phyloP scores from a whole-genome alignment of 2,888 invertebrate species.

The Teinopalpus imperialis region DNA sequence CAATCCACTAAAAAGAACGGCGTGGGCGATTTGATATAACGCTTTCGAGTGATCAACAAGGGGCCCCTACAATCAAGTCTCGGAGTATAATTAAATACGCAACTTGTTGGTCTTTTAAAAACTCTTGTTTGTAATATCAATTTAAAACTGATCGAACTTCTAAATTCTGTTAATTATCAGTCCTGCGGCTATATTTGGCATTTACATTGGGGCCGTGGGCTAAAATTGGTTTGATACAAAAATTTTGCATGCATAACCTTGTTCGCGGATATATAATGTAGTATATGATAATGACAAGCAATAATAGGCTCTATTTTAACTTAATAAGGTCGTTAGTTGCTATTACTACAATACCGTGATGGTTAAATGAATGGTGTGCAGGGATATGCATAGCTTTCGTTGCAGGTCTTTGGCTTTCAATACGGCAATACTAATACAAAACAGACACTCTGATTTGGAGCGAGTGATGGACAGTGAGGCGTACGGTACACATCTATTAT shows the following conservation, averaged over 20 bases:
- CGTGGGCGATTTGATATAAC: constrained; percentile 65
- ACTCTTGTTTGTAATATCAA: constrained; percentile 25
- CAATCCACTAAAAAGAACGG: constrained; percentile 42
- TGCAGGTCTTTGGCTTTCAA: constrained; percentile 46
- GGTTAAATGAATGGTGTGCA: constrained; percentile 18
- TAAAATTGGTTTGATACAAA: constrained; percentile 19
- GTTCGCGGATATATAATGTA: constrained; percentile 12
- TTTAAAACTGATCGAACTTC: constrained; percentile 28
- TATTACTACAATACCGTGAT: neutral
- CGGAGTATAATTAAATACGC: constrained; percentile 41
- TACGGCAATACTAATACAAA: constrained; percentile 53
- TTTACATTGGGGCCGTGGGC: constrained; percentile 25
- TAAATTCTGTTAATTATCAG: constrained; percentile 27
- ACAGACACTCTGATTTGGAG: constrained; percentile 58
- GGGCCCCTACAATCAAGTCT: constrained; percentile 54
- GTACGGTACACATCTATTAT: constrained; percentile 59
- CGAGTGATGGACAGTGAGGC: constrained; percentile 71
- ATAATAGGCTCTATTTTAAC: constrained; percentile 3
- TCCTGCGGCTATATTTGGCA: constrained; percentile 28
- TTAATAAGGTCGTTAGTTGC: constrained; percentile 8
- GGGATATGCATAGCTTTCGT: constrained; percentile 29
- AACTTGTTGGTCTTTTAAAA: constrained; percentile 23
- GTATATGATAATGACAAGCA: neutral
- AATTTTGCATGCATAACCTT: constrained; percentile 18
- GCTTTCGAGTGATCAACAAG: constrained; percentile 55